These are phyloP conservation scores for Orchestia grillus DNA, from an alignment of 1,140 invertebrate species.

Conservation along the genomic window DNA sequence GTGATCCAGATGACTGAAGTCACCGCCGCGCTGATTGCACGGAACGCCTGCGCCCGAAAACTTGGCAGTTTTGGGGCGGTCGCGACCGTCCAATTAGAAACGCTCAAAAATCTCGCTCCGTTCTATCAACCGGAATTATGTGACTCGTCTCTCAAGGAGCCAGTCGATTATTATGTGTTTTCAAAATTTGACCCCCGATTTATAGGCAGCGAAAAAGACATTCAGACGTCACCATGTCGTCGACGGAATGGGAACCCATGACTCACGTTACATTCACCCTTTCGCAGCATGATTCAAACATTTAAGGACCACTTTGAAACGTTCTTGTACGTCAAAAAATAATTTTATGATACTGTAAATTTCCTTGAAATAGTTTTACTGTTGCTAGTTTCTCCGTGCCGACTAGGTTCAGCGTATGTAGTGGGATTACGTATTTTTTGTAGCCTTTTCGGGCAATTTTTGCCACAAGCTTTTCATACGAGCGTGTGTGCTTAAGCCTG, in stretches of 20 bases:
- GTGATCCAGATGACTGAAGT: neutral
- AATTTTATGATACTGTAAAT: neutral
- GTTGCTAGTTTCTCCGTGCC: neutral
- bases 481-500: too few species aligned
- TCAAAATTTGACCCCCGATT: neutral
- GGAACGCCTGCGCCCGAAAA: neutral
- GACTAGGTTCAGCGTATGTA: neutral
- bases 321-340: neutral
- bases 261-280: neutral
- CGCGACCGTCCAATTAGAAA: slow-evolving; percentile 18
- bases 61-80: neutral
- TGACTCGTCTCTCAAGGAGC: neutral
- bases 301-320: neutral
- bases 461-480: neutral
- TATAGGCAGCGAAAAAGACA: neutral
- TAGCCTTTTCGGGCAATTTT: too few species aligned
- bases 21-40: neutral
- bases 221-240: neutral
- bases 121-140: neutral
- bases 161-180: neutral
- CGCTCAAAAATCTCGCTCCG: slow-evolving; percentile 10
- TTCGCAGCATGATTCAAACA: neutral
- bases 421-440: neutral
- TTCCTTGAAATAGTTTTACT: neutral
- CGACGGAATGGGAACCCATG: neutral